Evolutionary conservation across 2,888 invertebrate species (phyloP).

Genomic region (Drosophila siamana): DNA sequence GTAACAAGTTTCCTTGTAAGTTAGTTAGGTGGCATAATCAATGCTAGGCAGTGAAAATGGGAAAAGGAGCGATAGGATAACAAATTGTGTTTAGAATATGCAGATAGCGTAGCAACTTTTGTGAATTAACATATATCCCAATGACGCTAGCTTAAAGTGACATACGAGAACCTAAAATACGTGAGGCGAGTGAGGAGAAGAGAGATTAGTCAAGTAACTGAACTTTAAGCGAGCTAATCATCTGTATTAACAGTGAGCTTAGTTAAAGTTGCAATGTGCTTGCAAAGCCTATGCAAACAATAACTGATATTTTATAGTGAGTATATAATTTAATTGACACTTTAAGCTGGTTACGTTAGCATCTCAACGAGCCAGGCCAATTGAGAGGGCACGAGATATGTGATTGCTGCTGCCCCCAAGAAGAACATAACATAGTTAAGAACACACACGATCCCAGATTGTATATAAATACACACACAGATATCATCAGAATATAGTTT

Average conservation of each 20-base stretch:
- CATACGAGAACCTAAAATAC: background rate
- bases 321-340: conserved; percentile 23
- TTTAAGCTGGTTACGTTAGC: conserved; percentile 22
- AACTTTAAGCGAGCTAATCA: conserved; percentile 2
- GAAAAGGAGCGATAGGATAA: conserved; percentile 29
- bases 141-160: conserved; percentile 23
- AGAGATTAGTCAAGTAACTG: background rate
- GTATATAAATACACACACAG: conserved; percentile 46
- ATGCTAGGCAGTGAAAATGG: conserved; percentile 25
- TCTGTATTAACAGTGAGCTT: background rate
- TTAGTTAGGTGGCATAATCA: conserved; percentile 61
- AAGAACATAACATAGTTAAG: conserved; percentile 20
- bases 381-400: background rate
- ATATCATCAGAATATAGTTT: conserved; percentile 50
- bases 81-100: conserved; percentile 52
- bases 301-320: conserved; percentile 46
- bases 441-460: conserved; percentile 36
- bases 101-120: conserved; percentile 27
- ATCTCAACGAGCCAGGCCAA: background rate
- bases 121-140: background rate
- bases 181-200: background rate
- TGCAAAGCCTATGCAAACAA: conserved; percentile 32
- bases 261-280: conserved; percentile 13
- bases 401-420: conserved; percentile 32
- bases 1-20: conserved; percentile 77